Evolutionary conservation across 1,140 invertebrate genomes (phyloP), one percentile per base, ranked within the genome.

Genomic region (Drosophila orosa): DNA sequence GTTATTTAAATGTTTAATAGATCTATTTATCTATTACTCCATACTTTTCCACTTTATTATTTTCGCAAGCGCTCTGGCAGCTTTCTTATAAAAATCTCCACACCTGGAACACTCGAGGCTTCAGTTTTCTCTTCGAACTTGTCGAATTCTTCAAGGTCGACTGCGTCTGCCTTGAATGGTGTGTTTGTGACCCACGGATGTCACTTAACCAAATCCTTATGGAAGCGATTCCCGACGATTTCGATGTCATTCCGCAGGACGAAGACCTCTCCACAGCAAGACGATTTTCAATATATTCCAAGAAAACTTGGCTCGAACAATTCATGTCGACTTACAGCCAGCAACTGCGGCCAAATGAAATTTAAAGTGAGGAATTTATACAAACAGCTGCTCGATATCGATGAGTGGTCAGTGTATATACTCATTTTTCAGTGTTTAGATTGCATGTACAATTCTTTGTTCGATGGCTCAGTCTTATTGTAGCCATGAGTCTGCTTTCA

Each of bases 241-340:
- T 13, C 8, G 15, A 15, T 13, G 27, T 35, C 10, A 19, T 25
- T n/a, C 19, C 29, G 17, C n/a, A 17, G 10, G 52, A 19, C 10
- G 31, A 13, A 5, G 48, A 13, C n/a, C 22, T 25, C 5, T 85
- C 78, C 13, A 22, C 33, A 5, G 31, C 61, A 67, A 86, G 67
- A 7, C 74, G 60, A 22, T 57, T 33, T 25, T 80, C 78, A 15
- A 85, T 62, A 27, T 80, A 86, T 19, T 71, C 63, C 37, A 86
- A 13, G 55, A 85, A 85, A 40, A 71, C 45, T 33, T 24, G 52
- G 13, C 74, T 39, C 9, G 82, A 85, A 33, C 74, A 61, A 63
- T 86, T 85, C 82, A 86, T 85, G 61, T 27, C 59, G 44, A 61
- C 25, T 25, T n/a, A 24, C 33, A 35, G 19, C 4, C 22, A 37